Evolutionary conservation across 2,888 invertebrate species (phyloP).

Genomic region (Clunio marinus): DNA sequence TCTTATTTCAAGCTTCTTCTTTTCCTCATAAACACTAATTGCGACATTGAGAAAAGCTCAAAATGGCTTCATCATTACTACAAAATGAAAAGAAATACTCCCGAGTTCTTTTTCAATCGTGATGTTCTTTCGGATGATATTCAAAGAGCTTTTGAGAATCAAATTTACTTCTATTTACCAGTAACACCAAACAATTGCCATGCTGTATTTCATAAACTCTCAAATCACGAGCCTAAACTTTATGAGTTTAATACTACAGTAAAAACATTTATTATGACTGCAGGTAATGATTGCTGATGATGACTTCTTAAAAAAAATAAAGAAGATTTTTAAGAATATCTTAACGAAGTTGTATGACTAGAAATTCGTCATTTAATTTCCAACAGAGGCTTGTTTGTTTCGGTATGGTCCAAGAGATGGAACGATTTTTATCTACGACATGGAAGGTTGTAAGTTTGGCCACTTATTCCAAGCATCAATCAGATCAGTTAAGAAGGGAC

Average conservation of each 20-base stretch:
- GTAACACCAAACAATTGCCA: conserved; percentile 58
- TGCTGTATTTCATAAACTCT: conserved; percentile 60
- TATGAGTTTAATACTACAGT: conserved; percentile 59
- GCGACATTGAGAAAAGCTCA: conserved; percentile 40
- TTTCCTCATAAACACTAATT: not conserved
- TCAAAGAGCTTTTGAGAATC: conserved; percentile 41
- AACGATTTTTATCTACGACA: conserved; percentile 64
- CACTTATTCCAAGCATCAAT: conserved; percentile 60
- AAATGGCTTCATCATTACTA: conserved; percentile 46
- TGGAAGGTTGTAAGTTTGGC: conserved; percentile 59
- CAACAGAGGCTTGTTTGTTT: conserved; percentile 56
- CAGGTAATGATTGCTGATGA: too few species aligned
- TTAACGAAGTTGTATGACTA: not conserved
- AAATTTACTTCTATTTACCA: conserved; percentile 55
- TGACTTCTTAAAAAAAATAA: too few species aligned
- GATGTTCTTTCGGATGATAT: conserved; percentile 49
- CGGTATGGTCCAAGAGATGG: conserved; percentile 52
- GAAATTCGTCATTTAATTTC: conserved; percentile 42
- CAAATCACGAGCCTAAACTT: conserved; percentile 56
- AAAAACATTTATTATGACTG: conserved; percentile 58
- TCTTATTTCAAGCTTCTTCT: not conserved
- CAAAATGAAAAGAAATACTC: conserved; percentile 49
- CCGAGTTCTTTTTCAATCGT: conserved; percentile 53
- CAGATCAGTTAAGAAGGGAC: conserved; percentile 58
- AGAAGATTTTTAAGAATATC: too few species aligned